phyloP scores from a whole-genome alignment of 2,113 vertebrate genomes.

The Porphyrio hochstetteri region DNA sequence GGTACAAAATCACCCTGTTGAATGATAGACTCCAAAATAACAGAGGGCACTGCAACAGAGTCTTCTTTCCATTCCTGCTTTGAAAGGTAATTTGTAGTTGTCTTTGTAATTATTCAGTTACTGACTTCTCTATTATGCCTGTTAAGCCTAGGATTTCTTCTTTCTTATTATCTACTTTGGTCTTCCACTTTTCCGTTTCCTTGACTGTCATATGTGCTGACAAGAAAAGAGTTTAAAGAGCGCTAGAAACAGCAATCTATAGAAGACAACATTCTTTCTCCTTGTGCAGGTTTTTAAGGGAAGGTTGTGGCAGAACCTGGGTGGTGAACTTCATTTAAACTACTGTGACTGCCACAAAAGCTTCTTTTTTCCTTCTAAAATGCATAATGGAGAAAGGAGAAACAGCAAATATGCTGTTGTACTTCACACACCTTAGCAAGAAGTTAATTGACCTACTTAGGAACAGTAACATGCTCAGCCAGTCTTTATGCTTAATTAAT shows the following conservation, averaged over 20 bases:
- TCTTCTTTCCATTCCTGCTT: background rate
- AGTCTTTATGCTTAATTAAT: background rate
- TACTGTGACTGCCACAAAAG: background rate
- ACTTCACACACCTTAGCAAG: background rate
- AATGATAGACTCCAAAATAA: background rate
- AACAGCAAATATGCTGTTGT: background rate
- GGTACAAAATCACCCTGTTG: background rate
- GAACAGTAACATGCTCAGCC: background rate
- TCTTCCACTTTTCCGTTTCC: background rate
- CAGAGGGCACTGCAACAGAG: background rate
- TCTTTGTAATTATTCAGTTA: background rate
- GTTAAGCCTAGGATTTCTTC: background rate
- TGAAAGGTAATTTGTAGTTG: slow-evolving; percentile 2
- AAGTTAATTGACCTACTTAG: background rate
- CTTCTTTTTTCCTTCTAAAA: background rate
- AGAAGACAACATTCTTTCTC: background rate
- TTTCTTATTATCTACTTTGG: background rate
- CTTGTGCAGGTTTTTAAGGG: background rate
- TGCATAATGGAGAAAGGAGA: background rate
- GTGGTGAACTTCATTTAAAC: background rate
- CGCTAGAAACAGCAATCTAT: background rate
- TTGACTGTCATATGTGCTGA: background rate
- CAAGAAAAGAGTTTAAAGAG: background rate
- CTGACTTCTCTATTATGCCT: background rate
- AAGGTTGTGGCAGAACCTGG: background rate